A percentile compares a stretch with the other conserved stretches of the same genome.
These are phyloP conservation scores for Muscina levida DNA, from an alignment of 2,888 invertebrate genomes.

Conservation along the genomic window DNA sequence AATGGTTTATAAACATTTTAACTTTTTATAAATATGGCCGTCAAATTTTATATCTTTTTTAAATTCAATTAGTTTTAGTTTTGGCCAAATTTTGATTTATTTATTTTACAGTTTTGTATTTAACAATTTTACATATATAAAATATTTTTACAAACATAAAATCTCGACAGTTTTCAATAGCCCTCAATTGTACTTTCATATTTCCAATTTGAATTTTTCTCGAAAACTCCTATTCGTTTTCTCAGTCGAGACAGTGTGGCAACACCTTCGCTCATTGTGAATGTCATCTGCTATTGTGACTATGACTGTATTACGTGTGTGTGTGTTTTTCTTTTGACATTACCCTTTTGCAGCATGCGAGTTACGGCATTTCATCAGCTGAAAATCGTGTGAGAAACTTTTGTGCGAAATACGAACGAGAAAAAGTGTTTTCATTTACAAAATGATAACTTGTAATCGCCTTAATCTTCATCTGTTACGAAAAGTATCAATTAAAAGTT, in stretches of 20 bases:
- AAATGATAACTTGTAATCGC: conserved; percentile 74
- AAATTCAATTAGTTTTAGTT: neutral
- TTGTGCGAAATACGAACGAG: conserved; percentile 43
- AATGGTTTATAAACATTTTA: no score
- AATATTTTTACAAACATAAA: no score
- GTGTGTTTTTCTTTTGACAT: conserved; percentile 16
- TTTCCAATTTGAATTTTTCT: neutral
- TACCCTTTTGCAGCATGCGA: conserved; percentile 70
- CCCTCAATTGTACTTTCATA: no score
- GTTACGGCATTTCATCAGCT: conserved; percentile 75
- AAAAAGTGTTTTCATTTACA: conserved; percentile 58
- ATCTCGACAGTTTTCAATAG: no score
- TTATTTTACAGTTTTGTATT: no score
- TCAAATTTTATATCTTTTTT: neutral
- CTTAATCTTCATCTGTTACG: conserved; percentile 73
- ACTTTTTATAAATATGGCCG: no score
- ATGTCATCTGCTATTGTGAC: conserved; percentile 20
- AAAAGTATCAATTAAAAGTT: conserved; percentile 70
- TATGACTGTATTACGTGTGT: no score
- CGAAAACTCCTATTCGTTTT: neutral
- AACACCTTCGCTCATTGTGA: conserved; percentile 40
- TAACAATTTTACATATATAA: no score
- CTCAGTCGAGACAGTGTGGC: conserved; percentile 35
- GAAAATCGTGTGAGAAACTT: conserved; percentile 59
- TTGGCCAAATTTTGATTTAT: neutral